A percentile compares a stretch with the other conserved stretches of the same genome.
Evolutionary conservation across 2,888 invertebrate genomes (phyloP).

Genomic region (Acanthococcus lagerstroemiae): DNA sequence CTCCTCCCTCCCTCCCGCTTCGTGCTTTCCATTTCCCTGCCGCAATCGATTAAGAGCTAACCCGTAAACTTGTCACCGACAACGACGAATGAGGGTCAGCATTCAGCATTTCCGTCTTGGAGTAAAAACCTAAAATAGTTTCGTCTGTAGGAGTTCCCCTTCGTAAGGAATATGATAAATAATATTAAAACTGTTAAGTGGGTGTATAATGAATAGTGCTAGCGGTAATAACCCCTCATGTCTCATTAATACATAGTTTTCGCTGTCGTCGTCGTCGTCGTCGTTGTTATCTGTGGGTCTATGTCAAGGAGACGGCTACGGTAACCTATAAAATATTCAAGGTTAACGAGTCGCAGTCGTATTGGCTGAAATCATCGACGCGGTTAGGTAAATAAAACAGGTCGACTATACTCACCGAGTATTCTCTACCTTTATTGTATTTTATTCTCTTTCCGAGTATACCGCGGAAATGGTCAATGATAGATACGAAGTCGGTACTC

Average conservation of each 20-base stretch:
- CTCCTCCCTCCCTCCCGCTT: too few species aligned
- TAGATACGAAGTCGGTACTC: too few species aligned
- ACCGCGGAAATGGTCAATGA: too few species aligned
- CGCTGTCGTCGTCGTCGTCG: too few species aligned
- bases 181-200: slow-evolving; percentile 21
- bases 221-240: slow-evolving; percentile 30
- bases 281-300: slow-evolving; percentile 29
- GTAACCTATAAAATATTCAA: slow-evolving; percentile 30
- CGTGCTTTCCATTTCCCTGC: too few species aligned
- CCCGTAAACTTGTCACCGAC: too few species aligned
- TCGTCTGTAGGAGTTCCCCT: slow-evolving; percentile 9
- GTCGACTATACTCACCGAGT: too few species aligned
- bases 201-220: slow-evolving; percentile 27
- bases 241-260: slow-evolving; percentile 28
- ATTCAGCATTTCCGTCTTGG: not conserved
- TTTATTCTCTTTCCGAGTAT: too few species aligned
- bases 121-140: slow-evolving; percentile 1
- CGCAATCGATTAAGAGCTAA: too few species aligned
- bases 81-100: slow-evolving; percentile 26
- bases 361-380: slow-evolving; percentile 23
- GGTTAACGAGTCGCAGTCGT: slow-evolving; percentile 25
- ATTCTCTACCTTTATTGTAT: too few species aligned
- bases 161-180: slow-evolving; percentile 15
- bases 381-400: slow-evolving; percentile 22
- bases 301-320: slow-evolving; percentile 28